phyloP scores from a whole-genome alignment of 2,113 vertebrate genomes.

The Istiophorus platypterus region DNA sequence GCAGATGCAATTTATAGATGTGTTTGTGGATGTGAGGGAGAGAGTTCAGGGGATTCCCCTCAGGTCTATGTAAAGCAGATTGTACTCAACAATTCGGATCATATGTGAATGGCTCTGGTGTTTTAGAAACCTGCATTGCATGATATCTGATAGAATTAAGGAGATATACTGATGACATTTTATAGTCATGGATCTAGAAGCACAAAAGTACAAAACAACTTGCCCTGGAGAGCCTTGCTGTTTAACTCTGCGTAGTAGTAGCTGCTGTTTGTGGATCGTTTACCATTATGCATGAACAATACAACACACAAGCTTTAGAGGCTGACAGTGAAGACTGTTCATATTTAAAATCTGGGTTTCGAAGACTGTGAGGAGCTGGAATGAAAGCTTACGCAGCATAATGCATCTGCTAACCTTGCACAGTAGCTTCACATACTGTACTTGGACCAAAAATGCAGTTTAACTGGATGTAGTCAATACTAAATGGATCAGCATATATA shows the following conservation, averaged over 20 bases:
- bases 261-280: slow-evolving; percentile 23
- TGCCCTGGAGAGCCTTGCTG: neutral
- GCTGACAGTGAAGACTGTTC: slow-evolving; percentile 6
- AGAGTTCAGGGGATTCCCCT: neutral
- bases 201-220: neutral
- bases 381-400: slow-evolving; percentile 21
- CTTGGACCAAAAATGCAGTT: slow-evolving; percentile 29
- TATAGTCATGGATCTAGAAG: neutral
- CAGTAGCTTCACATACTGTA: slow-evolving; percentile 1
- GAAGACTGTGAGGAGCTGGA: slow-evolving; percentile 39
- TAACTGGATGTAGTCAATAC: slow-evolving; percentile 22
- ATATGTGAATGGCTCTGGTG: neutral
- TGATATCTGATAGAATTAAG: neutral
- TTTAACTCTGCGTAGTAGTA: neutral
- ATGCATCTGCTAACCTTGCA: slow-evolving; percentile 35
- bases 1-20: slow-evolving; percentile 12
- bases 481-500: slow-evolving; percentile 22
- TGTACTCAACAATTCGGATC: neutral
- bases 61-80: neutral
- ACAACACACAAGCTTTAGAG: slow-evolving; percentile 16
- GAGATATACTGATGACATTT: neutral
- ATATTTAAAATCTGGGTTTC: slow-evolving; percentile 42
- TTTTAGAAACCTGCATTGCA: neutral
- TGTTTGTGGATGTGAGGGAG: neutral
- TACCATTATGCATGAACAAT: slow-evolving; percentile 50